Percentiles rank a stretch among this genome's conserved stretches.
phyloP scores from a whole-genome alignment of 2,888 invertebrate species.

The Bruchidius siliquastri region DNA sequence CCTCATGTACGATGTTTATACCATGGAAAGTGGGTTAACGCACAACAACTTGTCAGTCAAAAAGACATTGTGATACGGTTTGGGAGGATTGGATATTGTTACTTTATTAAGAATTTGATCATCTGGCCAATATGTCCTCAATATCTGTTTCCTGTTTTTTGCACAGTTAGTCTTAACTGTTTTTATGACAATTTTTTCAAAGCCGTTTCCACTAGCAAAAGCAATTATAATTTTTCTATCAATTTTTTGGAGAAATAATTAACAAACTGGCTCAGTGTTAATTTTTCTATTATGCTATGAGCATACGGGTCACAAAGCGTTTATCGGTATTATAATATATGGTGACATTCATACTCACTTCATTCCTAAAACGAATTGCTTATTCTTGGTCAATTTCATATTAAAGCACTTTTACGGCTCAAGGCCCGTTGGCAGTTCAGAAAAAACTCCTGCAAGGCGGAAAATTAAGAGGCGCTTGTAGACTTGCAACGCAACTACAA shows the following conservation, averaged over 20 bases:
- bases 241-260: no score
- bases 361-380: background rate
- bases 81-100: no score
- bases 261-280: no score
- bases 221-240: no score
- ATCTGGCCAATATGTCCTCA: no score
- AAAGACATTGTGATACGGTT: background rate
- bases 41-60: background rate
- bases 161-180: no score
- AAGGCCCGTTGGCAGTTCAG: background rate
- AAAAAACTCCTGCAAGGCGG: background rate
- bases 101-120: no score
- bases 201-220: no score
- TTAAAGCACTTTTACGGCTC: background rate
- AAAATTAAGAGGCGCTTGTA: background rate
- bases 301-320: no score
- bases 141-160: no score
- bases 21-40: background rate
- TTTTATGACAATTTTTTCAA: no score
- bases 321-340: background rate
- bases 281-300: no score
- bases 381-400: background rate
- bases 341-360: background rate
- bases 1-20: background rate
- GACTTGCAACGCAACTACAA: background rate